Evolutionary conservation across 2,888 invertebrate species (phyloP).

Genomic region (Mantis religiosa): DNA sequence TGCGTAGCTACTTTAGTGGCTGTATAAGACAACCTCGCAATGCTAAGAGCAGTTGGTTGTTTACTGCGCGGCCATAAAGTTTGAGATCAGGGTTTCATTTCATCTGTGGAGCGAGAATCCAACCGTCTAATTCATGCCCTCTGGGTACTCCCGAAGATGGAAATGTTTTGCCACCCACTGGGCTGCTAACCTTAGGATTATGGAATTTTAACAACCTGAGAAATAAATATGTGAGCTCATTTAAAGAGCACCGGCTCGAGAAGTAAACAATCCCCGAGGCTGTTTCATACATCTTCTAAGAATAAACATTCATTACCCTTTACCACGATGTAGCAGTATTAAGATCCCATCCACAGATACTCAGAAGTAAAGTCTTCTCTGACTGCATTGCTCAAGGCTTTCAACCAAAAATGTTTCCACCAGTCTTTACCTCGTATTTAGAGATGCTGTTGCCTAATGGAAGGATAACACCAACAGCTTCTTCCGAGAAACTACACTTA

Average conservation of each 20-base stretch:
- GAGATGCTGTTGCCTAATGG: neutral
- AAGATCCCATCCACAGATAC: neutral
- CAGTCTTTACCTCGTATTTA: no score
- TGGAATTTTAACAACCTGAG: neutral
- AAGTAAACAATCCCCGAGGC: neutral
- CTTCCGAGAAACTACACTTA: no score
- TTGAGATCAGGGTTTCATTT: neutral
- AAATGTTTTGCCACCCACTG: neutral
- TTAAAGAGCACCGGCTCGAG: neutral
- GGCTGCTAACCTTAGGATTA: neutral
- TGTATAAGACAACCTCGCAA: no score
- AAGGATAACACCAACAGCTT: neutral
- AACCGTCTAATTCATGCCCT: neutral
- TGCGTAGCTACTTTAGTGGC: no score
- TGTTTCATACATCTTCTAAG: neutral
- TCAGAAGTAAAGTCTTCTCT: neutral
- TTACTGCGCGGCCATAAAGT: no score
- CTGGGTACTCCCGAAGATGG: neutral
- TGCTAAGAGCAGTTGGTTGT: no score
- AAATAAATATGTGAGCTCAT: neutral
- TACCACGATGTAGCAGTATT: neutral
- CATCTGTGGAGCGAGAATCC: neutral
- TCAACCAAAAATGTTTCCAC: neutral
- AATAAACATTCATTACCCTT: neutral
- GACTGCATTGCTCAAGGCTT: neutral